Percentiles rank a stretch among this genome's conserved stretches.
Evolutionary conservation across 2,113 vertebrate species (phyloP).

Genomic region (Coturnix japonica): DNA sequence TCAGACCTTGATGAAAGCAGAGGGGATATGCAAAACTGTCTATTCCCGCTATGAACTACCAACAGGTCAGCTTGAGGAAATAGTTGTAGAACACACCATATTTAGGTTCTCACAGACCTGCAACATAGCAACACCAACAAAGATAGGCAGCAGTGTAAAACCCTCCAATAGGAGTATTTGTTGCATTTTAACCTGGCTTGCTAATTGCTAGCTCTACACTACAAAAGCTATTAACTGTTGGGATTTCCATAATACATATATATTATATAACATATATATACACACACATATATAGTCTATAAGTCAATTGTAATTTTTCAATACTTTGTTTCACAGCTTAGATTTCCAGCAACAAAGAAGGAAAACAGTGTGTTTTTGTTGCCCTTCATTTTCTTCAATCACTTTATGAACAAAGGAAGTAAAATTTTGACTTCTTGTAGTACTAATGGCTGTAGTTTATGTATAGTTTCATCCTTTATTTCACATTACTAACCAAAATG

Average conservation of each 20-base stretch:
- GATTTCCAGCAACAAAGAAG: not conserved
- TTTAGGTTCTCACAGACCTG: not conserved
- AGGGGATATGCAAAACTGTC: not conserved
- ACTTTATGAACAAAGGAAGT: not conserved
- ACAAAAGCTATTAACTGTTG: not conserved
- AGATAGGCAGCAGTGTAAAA: not conserved
- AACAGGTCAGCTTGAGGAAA: not conserved
- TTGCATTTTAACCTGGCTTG: not conserved
- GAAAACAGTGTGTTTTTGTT: not conserved
- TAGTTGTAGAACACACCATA: not conserved
- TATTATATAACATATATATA: no score
- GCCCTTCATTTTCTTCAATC: not conserved
- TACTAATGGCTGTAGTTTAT: not conserved
- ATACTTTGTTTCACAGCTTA: not conserved
- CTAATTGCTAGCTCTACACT: not conserved
- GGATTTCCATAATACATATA: not conserved
- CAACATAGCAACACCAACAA: not conserved
- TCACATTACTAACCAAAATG: not conserved
- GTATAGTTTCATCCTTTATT: not conserved
- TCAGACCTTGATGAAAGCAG: not conserved
- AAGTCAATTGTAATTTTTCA: not conserved
- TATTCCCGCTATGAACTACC: not conserved
- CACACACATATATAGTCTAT: no score
- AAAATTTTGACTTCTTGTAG: not conserved
- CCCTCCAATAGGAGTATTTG: not conserved